Base-by-base conservation (phyloP, 2,797 vertebrate genomes). In the Scomberomorus guttatus region DNA sequence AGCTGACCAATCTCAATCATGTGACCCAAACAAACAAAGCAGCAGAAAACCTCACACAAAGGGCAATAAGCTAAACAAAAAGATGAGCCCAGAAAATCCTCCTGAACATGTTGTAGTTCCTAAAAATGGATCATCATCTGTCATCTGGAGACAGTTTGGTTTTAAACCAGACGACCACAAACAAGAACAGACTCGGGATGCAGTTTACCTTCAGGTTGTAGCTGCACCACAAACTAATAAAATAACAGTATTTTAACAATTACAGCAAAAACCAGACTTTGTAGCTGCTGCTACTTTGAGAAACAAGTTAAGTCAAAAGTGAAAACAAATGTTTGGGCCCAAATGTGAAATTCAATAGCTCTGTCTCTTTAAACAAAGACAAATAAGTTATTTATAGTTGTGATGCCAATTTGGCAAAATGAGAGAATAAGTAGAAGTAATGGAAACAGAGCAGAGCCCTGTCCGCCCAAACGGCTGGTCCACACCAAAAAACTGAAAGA, bases 141-240 rank as follows among this genome's bases (percentile, higher is more conserved):
- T 81, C 69, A 64, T 72, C 65, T 81, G 69, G 75, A 80, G 63
- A 82, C 42, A 48, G 46, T 81, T 75, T 75, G 50, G 50, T 42
- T 75, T 66, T 17, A 76, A 65, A 72, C 59, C 68, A 76, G 64
- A 61, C 34, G 2, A 83, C 80, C 72, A 52, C 79, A 82, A 80
- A 75, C 17, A 51, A 46, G 59, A 84, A 56, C 81, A 79, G 72
- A 80, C 22, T 9, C 6, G 14, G 54, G 58, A 44, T 13, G 39
- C 55, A 65, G 73, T 70, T 81, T 58, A 50, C 12, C 62, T 77
- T 72, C 50, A 80, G 86, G 75, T 48, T 76, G 54, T 9, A 68
- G 72, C 54, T 20, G 54, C 73, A 46, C 75, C 70, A 50, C 75
- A 79, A 65, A 66, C 57, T 52, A 81, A 85, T 72, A 61, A 81